Conservation (phyloP, 2,113 vertebrate genomes). For the Probosciger aterrimus region DNA sequence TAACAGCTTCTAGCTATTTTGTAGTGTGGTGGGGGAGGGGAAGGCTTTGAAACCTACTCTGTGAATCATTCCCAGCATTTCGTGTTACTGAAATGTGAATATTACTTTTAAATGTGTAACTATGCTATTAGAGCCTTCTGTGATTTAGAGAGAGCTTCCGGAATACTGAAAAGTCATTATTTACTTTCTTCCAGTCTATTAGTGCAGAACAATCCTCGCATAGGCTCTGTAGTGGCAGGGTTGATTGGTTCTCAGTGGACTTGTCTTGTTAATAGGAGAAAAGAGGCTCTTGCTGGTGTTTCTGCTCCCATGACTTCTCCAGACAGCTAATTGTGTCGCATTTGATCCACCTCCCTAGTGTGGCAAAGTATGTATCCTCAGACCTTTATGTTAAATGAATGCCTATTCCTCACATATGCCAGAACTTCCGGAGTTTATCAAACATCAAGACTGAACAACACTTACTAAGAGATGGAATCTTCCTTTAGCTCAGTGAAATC, state of each 20-base stretch:
- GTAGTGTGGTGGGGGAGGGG: background rate
- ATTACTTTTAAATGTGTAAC: constrained; percentile 41
- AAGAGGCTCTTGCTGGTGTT: background rate
- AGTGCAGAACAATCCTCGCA: constrained; percentile 11
- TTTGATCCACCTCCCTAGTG: background rate
- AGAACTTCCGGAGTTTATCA: background rate
- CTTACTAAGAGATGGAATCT: background rate
- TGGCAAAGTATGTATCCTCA: background rate
- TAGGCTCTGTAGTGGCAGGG: background rate
- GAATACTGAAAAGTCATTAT: constrained; percentile 58
- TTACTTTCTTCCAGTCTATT: constrained; percentile 52
- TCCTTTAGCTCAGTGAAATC: background rate
- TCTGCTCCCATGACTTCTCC: background rate
- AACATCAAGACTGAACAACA: background rate
- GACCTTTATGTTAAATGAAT: background rate
- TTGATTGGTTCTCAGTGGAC: constrained; percentile 1
- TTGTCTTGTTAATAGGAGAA: constrained; percentile 14
- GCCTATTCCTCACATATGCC: background rate
- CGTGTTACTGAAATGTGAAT: background rate
- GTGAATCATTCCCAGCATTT: constrained; percentile 36
- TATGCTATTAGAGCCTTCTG: constrained; percentile 28
- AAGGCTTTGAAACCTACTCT: background rate
- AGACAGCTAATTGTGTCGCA: background rate
- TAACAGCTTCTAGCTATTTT: constrained; percentile 4
- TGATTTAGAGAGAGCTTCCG: constrained; percentile 41